phyloP scores from a whole-genome alignment of 2,797 vertebrate genomes.

The Toxotes lorentzi region DNA sequence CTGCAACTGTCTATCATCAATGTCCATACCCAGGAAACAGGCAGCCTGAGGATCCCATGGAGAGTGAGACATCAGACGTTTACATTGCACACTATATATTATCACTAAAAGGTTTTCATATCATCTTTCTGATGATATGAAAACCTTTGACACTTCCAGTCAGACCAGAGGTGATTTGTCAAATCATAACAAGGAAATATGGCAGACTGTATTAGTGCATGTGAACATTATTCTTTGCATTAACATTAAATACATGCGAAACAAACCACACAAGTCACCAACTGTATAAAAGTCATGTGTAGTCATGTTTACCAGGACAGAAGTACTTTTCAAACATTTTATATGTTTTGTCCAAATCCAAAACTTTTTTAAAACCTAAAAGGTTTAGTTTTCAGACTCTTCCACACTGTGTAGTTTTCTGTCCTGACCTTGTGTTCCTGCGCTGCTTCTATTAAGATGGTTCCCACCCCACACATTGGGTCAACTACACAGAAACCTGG shows the following conservation, averaged over 20 bases:
- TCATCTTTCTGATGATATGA: background rate
- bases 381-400: background rate
- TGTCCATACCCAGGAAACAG: constrained; percentile 89
- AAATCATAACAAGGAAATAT: background rate
- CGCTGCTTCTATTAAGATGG: constrained; percentile 93
- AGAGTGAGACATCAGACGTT: background rate
- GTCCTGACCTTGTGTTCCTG: constrained; percentile 89
- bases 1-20: constrained; percentile 87
- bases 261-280: background rate
- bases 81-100: background rate
- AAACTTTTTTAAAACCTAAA: background rate
- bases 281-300: background rate
- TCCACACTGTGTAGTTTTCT: background rate
- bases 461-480: constrained; percentile 97
- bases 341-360: background rate
- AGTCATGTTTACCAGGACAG: background rate
- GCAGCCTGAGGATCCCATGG: constrained; percentile 76
- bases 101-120: background rate
- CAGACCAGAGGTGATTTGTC: background rate
- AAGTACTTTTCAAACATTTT: background rate
- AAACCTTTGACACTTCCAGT: background rate
- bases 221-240: background rate
- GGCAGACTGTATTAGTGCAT: background rate
- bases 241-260: background rate
- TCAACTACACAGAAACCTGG: constrained; percentile 89